Evolutionary conservation across 2,888 invertebrate species (phyloP), one percentile per base, ranked within the genome.

Genomic region (Sminthurinus aureus): DNA sequence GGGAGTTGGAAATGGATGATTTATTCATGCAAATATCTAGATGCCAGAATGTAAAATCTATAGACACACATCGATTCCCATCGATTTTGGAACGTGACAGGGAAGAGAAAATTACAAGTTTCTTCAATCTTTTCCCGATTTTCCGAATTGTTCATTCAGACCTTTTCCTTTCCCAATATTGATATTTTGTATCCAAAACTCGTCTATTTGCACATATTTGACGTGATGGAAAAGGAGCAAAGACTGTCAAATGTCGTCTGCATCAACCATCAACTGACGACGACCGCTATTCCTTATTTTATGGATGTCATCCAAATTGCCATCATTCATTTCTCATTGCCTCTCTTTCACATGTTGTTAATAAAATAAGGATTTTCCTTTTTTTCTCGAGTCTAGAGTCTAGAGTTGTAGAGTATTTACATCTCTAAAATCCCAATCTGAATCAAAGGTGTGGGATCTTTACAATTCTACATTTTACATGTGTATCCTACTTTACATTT

Each of bases 21-120:
- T 1, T 38, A 38, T 38, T 38, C 38, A 38, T 38, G 38, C 38
- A 38, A 38, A 38, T 38, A 38, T 6, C 38, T n/a, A n/a, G n/a
- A 38, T 38, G 6, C 38, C 38, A 38, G 1, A 38, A 1, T 6
- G 38, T 38, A 38, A 1, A 1, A 38, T 38, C 38, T 4, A 1
- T 4, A 38, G 38, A 38, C 38, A 38, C 38, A 38, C 8, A 18
- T 64, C 11, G 2, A 4, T 13, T 64, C 78, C 24, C 78, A 66
- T 66, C 64, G 64, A 58, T 58, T 66, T 78, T 24, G 26, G 78
- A 66, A 78, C 66, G 78, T 66, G 78, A 78, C 64, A 66, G 18
- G 78, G 78, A 78, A 66, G 18, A 64, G 78, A 78, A 75, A 66
- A 75, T 75, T 75, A 75, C 75, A 75, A 50, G 1, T n/a, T 51